A percentile compares a stretch with the other conserved stretches of the same genome.
These are phyloP conservation scores for Pipistrellus pygmaeus DNA, from an alignment of 2,797 vertebrate genomes.

Conservation along the genomic window DNA sequence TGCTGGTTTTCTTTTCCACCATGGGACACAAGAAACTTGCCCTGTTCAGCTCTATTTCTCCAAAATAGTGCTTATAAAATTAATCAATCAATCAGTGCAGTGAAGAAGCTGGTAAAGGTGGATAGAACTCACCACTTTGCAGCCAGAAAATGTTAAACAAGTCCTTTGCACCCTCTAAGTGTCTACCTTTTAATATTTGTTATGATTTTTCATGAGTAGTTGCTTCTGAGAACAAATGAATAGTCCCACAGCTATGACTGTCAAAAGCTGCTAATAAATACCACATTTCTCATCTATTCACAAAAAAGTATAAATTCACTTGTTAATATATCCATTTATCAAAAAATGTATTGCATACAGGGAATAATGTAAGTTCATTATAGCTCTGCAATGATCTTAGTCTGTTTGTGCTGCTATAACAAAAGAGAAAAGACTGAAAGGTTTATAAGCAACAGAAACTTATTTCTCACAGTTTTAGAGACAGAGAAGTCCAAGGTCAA, in stretches of 20 bases:
- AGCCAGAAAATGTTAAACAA: neutral
- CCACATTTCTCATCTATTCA: neutral
- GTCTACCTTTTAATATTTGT: neutral
- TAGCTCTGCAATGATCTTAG: neutral
- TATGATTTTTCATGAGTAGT: neutral
- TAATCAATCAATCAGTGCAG: neutral
- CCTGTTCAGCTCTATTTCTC: neutral
- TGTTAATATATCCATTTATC: neutral
- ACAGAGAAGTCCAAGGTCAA: neutral
- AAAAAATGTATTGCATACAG: neutral
- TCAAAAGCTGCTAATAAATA: conserved; percentile 25
- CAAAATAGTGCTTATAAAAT: neutral
- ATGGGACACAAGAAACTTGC: neutral
- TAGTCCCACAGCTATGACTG: neutral
- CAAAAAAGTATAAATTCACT: neutral
- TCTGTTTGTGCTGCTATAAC: neutral
- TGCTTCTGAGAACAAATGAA: conserved; percentile 18
- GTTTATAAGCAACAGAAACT: neutral
- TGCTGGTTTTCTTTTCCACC: neutral
- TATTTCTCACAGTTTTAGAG: neutral
- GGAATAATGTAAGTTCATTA: neutral
- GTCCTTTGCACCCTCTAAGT: neutral
- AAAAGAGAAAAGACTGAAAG: neutral
- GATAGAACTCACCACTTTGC: neutral
- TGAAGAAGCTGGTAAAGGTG: neutral